Percentiles rank a stretch among this genome's conserved stretches.
Conservation (phyloP, 2,113 vertebrate species). For the Ceyx melanurus region DNA sequence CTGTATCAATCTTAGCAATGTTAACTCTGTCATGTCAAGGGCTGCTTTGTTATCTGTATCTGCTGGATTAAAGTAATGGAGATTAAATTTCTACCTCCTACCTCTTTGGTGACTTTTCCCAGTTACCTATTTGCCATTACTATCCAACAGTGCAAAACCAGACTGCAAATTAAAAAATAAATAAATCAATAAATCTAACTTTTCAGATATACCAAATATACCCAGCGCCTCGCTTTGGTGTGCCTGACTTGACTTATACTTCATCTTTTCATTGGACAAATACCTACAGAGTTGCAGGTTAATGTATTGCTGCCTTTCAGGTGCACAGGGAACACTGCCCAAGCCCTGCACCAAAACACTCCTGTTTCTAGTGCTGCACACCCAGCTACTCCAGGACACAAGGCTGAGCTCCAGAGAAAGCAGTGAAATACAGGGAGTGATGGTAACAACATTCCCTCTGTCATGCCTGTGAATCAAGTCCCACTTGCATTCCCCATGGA, state of each 20-base stretch:
- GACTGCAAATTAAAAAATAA: background rate
- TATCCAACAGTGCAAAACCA: background rate
- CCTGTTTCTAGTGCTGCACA: background rate
- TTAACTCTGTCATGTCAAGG: background rate
- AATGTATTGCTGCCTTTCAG: background rate
- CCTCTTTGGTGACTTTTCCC: background rate
- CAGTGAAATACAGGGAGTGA: background rate
- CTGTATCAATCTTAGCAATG: background rate
- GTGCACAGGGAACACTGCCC: background rate
- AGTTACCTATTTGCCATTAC: background rate
- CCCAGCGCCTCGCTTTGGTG: rapidly evolving
- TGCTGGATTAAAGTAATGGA: background rate
- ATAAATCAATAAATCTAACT: background rate
- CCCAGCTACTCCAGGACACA: background rate
- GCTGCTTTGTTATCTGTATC: constrained; percentile 1
- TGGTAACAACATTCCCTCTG: background rate
- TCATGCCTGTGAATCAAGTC: constrained; percentile 32
- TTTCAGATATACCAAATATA: background rate
- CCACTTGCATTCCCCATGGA: background rate
- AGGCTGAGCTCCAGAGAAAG: background rate
- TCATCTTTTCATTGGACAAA: background rate
- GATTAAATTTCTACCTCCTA: background rate
- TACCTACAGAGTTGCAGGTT: background rate
- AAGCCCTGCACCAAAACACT: background rate
- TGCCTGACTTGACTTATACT: background rate